Conservation (phyloP, 2,113 vertebrate species). For the Pterocles burchelli region DNA sequence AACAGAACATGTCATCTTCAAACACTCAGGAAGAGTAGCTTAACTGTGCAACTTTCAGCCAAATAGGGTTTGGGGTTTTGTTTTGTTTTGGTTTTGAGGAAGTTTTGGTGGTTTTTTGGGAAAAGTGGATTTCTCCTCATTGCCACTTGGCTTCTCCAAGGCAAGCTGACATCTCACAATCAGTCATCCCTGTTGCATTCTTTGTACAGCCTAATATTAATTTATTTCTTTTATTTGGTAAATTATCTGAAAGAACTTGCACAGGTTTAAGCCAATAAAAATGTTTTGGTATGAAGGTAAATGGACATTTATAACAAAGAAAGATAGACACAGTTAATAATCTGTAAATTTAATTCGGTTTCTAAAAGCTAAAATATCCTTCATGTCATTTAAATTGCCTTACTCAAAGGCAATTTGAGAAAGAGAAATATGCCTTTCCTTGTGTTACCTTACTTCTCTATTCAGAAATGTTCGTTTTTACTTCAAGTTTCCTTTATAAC, state of each 20-base stretch:
- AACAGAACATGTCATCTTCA: background rate
- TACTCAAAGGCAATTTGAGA: background rate
- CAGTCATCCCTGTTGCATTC: background rate
- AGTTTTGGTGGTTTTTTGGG: background rate
- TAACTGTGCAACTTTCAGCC: background rate
- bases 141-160: background rate
- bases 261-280: slow-evolving; percentile 7
- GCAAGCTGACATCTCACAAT: background rate
- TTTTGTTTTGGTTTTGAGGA: background rate
- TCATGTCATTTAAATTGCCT: background rate
- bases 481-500: slow-evolving; percentile 6
- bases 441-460: background rate
- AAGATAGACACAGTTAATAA: background rate
- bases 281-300: background rate
- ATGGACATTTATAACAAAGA: background rate
- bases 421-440: background rate
- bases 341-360: background rate
- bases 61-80: background rate
- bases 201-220: background rate
- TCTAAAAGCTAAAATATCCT: slow-evolving; percentile 2
- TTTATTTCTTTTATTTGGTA: slow-evolving; percentile 7
- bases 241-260: background rate
- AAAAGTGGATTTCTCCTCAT: background rate
- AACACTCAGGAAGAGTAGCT: background rate
- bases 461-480: slow-evolving; percentile 29